Base-by-base conservation (phyloP, 2,888 invertebrate genomes). In the Pheosia gnoma region DNA sequence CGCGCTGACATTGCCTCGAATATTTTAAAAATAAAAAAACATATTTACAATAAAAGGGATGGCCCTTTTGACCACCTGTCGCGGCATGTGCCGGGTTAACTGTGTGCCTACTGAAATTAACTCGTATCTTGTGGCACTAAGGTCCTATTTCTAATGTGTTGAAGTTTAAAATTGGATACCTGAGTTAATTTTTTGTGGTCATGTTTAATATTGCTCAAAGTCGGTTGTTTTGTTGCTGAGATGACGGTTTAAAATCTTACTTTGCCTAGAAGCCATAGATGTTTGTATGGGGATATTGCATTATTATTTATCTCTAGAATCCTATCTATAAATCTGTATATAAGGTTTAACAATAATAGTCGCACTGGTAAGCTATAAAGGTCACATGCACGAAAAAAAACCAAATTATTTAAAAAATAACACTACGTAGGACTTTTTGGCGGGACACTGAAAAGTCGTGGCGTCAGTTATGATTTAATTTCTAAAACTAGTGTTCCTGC, bases 31-130 rank as follows among this genome's bases (percentile, higher is more conserved):
- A 36, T 10, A 53, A 53, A 54, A 54, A 54, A 38, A 9, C 3
- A 52, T 36, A 5, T 52, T 36, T 0, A 54, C n/a, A 38, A 54
- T 54, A 54, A 38, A 54, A 37, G 13, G 51, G 13, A 58, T 58
- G 58, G 41, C 11, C n/a, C 9, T 58, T 58, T 58, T 52, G 52
- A 41, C 51, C 13, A 58, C 39, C 41, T 41, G 25, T 39, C 51
- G 51, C 52, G 39, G 38, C 54, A 54, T 54, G 5, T 54, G 54
- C 6, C 4, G 54, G 37, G 54, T 54, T 54, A 54, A 54, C 38
- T 38, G 4, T 6, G 10, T 54, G 9, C 54, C 38, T 4, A 38
- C 54, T 0, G 38, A 38, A 38, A 37, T 37, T 5, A n/a, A 38
- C 54, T 11, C 25, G 4, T 54, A 54, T 4, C 3, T 5, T n/a